Evolutionary conservation across 2,888 invertebrate genomes (phyloP).

Genomic region (Operophtera brumata): DNA sequence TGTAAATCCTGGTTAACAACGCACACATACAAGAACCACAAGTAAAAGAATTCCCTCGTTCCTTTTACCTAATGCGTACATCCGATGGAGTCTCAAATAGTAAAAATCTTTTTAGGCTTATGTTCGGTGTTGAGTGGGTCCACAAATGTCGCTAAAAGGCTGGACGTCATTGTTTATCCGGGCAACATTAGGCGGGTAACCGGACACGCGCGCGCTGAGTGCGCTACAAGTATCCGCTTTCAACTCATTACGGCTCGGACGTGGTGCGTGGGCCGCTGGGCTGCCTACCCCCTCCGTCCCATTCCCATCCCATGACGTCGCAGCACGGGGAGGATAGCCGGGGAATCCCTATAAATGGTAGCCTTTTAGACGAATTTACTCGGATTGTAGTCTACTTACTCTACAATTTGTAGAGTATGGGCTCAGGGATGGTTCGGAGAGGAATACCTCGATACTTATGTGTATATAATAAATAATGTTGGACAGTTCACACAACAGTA

Average conservation of each 20-base stretch:
- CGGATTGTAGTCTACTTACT: too few species aligned
- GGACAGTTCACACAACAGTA: too few species aligned
- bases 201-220: slow-evolving; percentile 80
- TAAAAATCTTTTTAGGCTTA: slow-evolving; percentile 79
- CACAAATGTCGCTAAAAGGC: slow-evolving; percentile 81
- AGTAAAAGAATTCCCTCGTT: slow-evolving; percentile 34
- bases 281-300: slow-evolving; percentile 45
- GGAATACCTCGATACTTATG: too few species aligned
- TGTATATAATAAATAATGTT: too few species aligned
- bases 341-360: slow-evolving; percentile 14
- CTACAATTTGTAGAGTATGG: too few species aligned
- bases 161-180: slow-evolving; percentile 81
- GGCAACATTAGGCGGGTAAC: slow-evolving; percentile 80
- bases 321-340: slow-evolving; percentile 12
- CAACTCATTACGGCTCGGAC: slow-evolving; percentile 80
- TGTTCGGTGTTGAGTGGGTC: slow-evolving; percentile 78
- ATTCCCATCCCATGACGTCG: slow-evolving; percentile 36
- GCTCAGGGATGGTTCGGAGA: too few species aligned
- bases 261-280: slow-evolving; percentile 72
- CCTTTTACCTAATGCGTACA: slow-evolving; percentile 51
- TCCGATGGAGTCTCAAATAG: slow-evolving; percentile 69
- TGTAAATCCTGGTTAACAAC: background rate
- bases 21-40: background rate
- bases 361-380: too few species aligned
- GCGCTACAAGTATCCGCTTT: slow-evolving; percentile 82